Conservation (phyloP, 2,797 vertebrate species). For the Halcyon leucocephala region DNA sequence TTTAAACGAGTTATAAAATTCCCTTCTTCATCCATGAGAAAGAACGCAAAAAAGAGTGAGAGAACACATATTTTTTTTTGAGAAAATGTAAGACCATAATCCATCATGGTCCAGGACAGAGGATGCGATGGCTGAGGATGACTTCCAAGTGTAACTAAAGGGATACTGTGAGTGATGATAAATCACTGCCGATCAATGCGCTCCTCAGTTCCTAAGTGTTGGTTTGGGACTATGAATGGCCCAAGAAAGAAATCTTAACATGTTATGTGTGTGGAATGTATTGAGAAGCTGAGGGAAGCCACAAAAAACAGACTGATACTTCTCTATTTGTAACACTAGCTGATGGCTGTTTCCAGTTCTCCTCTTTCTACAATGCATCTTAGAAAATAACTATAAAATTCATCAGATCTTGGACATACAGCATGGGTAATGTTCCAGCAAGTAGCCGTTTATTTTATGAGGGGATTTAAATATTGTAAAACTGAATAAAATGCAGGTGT, state of each 20-base stretch:
- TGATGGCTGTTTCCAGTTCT: neutral
- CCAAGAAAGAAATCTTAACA: neutral
- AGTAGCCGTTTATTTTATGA: conserved; percentile 72
- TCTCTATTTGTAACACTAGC: neutral
- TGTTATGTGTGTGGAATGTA: neutral
- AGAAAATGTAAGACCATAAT: neutral
- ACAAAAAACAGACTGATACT: neutral
- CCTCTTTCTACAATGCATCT: neutral
- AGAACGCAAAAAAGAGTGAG: neutral
- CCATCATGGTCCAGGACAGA: neutral
- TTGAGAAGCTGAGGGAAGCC: neutral
- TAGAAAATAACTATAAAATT: conserved; percentile 46
- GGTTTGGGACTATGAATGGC: neutral
- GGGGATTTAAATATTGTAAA: conserved; percentile 75
- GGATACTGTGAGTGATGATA: neutral
- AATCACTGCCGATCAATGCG: neutral
- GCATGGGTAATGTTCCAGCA: conserved; percentile 15
- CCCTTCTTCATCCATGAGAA: neutral
- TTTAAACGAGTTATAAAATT: neutral
- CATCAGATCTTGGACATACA: conserved; percentile 30
- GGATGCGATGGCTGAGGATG: neutral
- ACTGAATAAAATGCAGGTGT: conserved; percentile 65
- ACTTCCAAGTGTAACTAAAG: neutral
- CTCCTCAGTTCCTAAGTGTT: neutral
- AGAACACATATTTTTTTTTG: neutral